These are phyloP conservation scores for Macrocentrus cingulum DNA, from an alignment of 1,140 invertebrate species.

Conservation along the genomic window DNA sequence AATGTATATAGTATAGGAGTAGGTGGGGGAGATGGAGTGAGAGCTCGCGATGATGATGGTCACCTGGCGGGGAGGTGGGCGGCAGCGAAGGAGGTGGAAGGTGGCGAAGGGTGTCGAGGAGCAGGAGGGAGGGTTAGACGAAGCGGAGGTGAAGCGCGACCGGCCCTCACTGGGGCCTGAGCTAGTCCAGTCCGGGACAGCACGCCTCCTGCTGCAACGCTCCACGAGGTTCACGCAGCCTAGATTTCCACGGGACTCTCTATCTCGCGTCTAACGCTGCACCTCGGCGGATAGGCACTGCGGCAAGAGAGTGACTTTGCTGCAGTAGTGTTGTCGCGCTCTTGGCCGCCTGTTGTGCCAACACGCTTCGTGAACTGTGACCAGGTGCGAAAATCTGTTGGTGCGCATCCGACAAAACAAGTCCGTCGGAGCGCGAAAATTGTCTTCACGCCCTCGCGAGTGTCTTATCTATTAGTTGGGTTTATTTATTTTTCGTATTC, in stretches of 20 bases:
- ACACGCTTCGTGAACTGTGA: constrained; percentile 41
- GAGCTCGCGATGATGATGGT: constrained; percentile 8
- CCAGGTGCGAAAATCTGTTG: constrained; percentile 26
- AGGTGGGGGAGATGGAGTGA: no score
- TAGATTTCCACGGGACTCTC: constrained; percentile 28
- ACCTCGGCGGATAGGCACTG: no score
- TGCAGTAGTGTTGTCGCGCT: constrained; percentile 10
- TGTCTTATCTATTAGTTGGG: background rate
- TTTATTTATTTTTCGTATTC: background rate
- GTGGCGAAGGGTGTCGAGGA: constrained; percentile 30
- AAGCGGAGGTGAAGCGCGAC: constrained; percentile 58
- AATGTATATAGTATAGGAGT: no score
- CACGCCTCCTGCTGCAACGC: constrained; percentile 59
- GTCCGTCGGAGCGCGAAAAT: constrained; percentile 25
- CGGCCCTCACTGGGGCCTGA: constrained; percentile 56
- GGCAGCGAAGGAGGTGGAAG: constrained; percentile 26
- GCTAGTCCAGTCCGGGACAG: constrained; percentile 58
- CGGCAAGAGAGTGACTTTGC: background rate
- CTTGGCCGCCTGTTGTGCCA: background rate
- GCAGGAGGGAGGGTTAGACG: constrained; percentile 42
- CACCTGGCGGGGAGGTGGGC: constrained; percentile 31
- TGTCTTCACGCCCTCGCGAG: constrained; percentile 21
- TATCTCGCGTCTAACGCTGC: constrained; percentile 1
- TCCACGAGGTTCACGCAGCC: constrained; percentile 48
- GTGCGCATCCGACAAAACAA: constrained; percentile 30